These are phyloP conservation scores for Epinephelus coioides DNA, from an alignment of 2,797 vertebrate species.

Conservation along the genomic window DNA sequence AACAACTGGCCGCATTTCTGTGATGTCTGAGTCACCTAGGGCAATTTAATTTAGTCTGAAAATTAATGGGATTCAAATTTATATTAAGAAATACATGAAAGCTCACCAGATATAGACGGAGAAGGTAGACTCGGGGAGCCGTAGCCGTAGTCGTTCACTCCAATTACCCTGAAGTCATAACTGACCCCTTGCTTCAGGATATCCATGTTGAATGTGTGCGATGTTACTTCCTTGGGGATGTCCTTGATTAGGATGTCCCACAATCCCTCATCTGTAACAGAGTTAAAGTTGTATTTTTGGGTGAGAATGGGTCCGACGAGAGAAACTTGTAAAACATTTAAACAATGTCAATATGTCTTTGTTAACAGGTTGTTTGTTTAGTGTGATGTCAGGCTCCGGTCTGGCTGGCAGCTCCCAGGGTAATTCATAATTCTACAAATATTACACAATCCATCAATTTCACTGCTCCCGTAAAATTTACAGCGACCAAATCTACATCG, in stretches of 20 bases:
- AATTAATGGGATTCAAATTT: constrained; percentile 27
- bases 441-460: constrained; percentile 77
- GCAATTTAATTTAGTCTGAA: constrained; percentile 39
- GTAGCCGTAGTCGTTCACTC: constrained; percentile 96
- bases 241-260: constrained; percentile 99
- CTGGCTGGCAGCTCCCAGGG: constrained; percentile 45
- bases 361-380: constrained; percentile 64
- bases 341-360: constrained; percentile 51
- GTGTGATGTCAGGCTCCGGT: constrained; percentile 52
- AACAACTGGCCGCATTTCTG: constrained; percentile 26
- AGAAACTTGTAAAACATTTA: constrained; percentile 34
- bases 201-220: constrained; percentile 97
- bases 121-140: constrained; percentile 95
- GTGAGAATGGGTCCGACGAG: constrained; percentile 2
- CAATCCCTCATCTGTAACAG: constrained; percentile 92
- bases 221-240: constrained; percentile 97
- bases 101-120: constrained; percentile 94
- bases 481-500: constrained; percentile 63
- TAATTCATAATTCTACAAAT: constrained; percentile 76
- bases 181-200: constrained; percentile 96
- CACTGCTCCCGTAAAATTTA: constrained; percentile 69
- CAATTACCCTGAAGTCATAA: constrained; percentile 97
- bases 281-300: constrained; percentile 15
- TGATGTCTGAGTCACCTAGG: constrained; percentile 28
- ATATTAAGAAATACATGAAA: constrained; percentile 21